Base-by-base conservation (phyloP, 2,797 vertebrate genomes). In the Ptychobarbus kaznakovi region DNA sequence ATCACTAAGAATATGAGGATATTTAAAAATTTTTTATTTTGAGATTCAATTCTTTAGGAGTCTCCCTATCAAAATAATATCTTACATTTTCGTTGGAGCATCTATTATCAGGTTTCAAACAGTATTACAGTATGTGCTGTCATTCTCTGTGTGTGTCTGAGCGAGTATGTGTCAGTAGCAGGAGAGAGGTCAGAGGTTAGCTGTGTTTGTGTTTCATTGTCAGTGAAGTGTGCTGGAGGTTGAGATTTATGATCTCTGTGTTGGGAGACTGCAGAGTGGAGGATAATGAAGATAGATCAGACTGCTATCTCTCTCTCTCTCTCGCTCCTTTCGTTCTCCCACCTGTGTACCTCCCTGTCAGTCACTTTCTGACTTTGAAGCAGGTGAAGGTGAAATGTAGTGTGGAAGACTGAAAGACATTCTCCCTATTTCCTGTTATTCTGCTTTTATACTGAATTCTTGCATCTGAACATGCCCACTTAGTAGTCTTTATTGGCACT, bases 151-250 rank as follows among this genome's bases (percentile, higher is more conserved):
- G 74, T 86, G 83, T 74, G 82, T 87, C 83, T 90, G 85, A 87
- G 84, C 87, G 89, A 84, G 88, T 85, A 82, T 84, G 86, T 87
- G 88, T 87, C 85, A 90, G 89, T 87, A 95, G 95, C 94, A 94
- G 92, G 68, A 84, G 92, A 89, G 88, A 90, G 95, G 94, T 95
- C 94, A 95, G 91, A 92, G 95, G 95, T 96, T 92, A 95, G 92
- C 91, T 94, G 93, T 95, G 95, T 95, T 95, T 96, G 95, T 95
- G 94, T 95, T 95, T 95, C 93, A 92, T 94, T 95, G 94, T 95
- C 95, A 95, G 94, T 93, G 93, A 94, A 95, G 95, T 95, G 95
- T 95, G 94, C 93, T 95, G 90, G 91, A 92, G 93, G 92, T 92
- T 89, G 93, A 95, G 94, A 96, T 96, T 96, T 96, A 96, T 95